Conservation (phyloP, 2,888 invertebrate genomes). For the Pseudoips prasinana region DNA sequence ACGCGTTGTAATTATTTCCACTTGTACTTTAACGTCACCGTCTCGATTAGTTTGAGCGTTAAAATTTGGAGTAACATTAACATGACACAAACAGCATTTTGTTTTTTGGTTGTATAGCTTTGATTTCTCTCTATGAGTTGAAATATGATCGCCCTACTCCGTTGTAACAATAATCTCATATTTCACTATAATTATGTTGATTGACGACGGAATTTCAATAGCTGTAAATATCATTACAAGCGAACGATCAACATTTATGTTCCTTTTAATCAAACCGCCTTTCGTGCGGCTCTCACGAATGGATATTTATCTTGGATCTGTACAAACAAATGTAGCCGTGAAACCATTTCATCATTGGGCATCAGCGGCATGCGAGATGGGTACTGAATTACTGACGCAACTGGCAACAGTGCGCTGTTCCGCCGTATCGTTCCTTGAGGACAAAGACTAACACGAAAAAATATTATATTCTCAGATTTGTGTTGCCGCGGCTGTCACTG, state of each 20-base stretch:
- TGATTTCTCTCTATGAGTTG: slow-evolving; percentile 26
- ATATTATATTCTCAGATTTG: slow-evolving; percentile 66
- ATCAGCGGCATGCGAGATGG: slow-evolving; percentile 39
- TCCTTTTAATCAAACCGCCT: slow-evolving; percentile 47
- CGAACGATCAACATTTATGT: slow-evolving; percentile 41
- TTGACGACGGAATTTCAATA: slow-evolving; percentile 40
- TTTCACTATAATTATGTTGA: slow-evolving; percentile 35
- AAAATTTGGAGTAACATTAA: slow-evolving; percentile 24
- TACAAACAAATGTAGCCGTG: slow-evolving; percentile 68
- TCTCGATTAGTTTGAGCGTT: slow-evolving; percentile 44
- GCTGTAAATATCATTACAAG: slow-evolving; percentile 41
- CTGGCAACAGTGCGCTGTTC: slow-evolving; percentile 1
- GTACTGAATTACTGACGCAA: slow-evolving; percentile 55
- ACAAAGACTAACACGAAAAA: slow-evolving; percentile 55
- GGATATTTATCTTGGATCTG: slow-evolving; percentile 62
- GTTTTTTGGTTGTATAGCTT: slow-evolving; percentile 20
- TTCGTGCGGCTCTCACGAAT: slow-evolving; percentile 46
- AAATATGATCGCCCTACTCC: slow-evolving; percentile 28
- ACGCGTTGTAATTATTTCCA: slow-evolving; percentile 69
- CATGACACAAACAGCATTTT: slow-evolving; percentile 20
- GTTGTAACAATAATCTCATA: slow-evolving; percentile 30
- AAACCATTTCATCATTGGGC: slow-evolving; percentile 70
- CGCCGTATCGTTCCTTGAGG: slow-evolving; percentile 23
- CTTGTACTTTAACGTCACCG: slow-evolving; percentile 56
- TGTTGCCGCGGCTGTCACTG: slow-evolving; percentile 63